Conservation (phyloP, 2,888 invertebrate genomes). For the Sesia bembeciformis region DNA sequence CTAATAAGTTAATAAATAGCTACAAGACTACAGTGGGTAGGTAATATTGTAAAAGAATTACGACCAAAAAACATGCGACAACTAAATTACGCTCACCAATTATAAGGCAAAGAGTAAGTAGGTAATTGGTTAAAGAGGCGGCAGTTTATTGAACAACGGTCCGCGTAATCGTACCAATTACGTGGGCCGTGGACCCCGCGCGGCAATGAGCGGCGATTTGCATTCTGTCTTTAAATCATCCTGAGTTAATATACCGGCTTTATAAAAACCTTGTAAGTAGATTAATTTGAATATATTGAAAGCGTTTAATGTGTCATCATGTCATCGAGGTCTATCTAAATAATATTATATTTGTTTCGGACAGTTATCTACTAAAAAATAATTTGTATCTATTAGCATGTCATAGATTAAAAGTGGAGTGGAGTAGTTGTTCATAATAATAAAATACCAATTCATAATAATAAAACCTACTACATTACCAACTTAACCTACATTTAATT, state of each 20-base stretch:
- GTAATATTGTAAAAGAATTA: slow-evolving; percentile 22
- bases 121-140: slow-evolving; percentile 31
- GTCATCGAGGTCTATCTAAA: too few species aligned
- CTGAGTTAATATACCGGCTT: background rate
- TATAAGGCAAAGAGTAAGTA: slow-evolving; percentile 19
- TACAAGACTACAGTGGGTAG: background rate
- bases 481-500: too few species aligned
- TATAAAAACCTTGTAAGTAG: background rate
- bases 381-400: too few species aligned
- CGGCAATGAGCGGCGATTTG: background rate
- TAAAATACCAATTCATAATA: too few species aligned
- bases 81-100: slow-evolving; percentile 32
- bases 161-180: background rate
- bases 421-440: too few species aligned
- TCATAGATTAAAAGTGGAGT: too few species aligned
- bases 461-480: too few species aligned
- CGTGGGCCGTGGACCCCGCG: background rate
- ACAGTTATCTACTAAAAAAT: too few species aligned
- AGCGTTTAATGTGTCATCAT: background rate
- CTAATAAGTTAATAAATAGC: too few species aligned
- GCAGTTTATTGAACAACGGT: slow-evolving; percentile 3
- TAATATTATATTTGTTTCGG: too few species aligned
- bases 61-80: slow-evolving; percentile 33
- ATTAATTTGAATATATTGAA: background rate
- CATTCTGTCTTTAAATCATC: background rate